Percentiles rank a stretch among this genome's conserved stretches.
phyloP scores from a whole-genome alignment of 2,797 vertebrate species.

The Sebastes nivosus region DNA sequence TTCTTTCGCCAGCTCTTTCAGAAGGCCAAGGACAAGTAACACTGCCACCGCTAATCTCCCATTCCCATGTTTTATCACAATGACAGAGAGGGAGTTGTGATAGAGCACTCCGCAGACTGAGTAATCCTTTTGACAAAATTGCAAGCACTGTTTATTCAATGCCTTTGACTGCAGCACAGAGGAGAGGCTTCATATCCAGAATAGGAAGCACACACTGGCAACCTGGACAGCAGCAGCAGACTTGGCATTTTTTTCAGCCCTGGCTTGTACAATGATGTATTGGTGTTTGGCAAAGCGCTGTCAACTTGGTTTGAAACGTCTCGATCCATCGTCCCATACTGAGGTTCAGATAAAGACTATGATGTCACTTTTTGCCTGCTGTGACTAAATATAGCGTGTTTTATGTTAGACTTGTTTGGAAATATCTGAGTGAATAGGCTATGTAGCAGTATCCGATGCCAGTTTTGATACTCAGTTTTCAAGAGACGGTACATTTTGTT shows the following conservation, averaged over 20 bases:
- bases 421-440: not conserved
- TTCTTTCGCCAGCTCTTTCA: slow-evolving; percentile 41
- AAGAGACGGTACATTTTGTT: not conserved
- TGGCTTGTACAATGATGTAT: slow-evolving; percentile 2
- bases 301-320: slow-evolving; percentile 1
- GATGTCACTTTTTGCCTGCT: not conserved
- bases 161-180: slow-evolving; percentile 48
- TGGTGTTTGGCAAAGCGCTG: slow-evolving; percentile 12
- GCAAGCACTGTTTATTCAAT: slow-evolving; percentile 72
- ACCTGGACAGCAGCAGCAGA: slow-evolving; percentile 38
- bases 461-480: not conserved
- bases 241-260: slow-evolving; percentile 6
- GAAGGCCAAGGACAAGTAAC: slow-evolving; percentile 58
- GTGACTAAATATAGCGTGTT: not conserved
- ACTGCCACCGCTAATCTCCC: slow-evolving; percentile 72
- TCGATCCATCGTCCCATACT: not conserved
- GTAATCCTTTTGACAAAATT: slow-evolving; percentile 76
- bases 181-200: slow-evolving; percentile 38
- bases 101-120: slow-evolving; percentile 60
- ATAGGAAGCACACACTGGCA: slow-evolving; percentile 35
- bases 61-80: slow-evolving; percentile 74
- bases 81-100: slow-evolving; percentile 69
- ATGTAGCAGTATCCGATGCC: too few species aligned
- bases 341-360: not conserved
- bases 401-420: not conserved